A percentile compares a stretch with the other conserved stretches of the same genome.
Evolutionary conservation across 2,113 vertebrate genomes (phyloP).

Genomic region (Sceloporus tristichus): DNA sequence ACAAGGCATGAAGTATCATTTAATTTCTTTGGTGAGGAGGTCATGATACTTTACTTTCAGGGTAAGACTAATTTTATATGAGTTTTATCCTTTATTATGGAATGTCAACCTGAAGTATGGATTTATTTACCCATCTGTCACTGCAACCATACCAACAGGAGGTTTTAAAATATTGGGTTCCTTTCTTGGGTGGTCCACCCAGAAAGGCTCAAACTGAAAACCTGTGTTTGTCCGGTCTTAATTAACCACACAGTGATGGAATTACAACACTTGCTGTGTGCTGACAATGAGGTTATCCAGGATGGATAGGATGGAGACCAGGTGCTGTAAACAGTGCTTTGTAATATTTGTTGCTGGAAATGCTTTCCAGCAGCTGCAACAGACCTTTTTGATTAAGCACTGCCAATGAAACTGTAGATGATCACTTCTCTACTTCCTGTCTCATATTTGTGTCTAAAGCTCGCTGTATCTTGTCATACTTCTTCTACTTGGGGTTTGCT

Average conservation of each 20-base stretch:
- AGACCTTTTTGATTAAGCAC: conserved; percentile 36
- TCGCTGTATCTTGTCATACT: background rate
- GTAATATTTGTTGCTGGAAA: conserved; percentile 66
- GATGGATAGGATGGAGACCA: conserved; percentile 62
- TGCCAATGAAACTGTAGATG: conserved; percentile 24
- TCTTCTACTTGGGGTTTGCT: background rate
- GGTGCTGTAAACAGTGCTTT: conserved; percentile 59
- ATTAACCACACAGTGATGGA: conserved; percentile 46
- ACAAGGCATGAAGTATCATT: background rate
- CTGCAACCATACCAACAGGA: conserved; percentile 46
- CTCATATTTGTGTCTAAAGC: conserved; percentile 12
- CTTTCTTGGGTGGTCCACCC: conserved; percentile 58
- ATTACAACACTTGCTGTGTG: conserved; percentile 45
- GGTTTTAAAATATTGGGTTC: conserved; percentile 28
- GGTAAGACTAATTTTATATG: conserved; percentile 28
- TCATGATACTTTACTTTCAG: conserved; percentile 15
- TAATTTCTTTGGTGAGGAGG: conserved; percentile 14
- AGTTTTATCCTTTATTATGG: conserved; percentile 31
- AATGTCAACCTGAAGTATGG: conserved; percentile 40
- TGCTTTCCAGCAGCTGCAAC: conserved; percentile 55
- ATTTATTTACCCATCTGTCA: conserved; percentile 37
- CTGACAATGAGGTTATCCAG: conserved; percentile 50
- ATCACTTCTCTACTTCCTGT: conserved; percentile 9
- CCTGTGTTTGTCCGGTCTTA: conserved; percentile 53
- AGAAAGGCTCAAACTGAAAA: conserved; percentile 37